Evolutionary conservation across 2,888 invertebrate species (phyloP), one percentile per base, ranked within the genome.

Genomic region (Himalopsyche japonica): DNA sequence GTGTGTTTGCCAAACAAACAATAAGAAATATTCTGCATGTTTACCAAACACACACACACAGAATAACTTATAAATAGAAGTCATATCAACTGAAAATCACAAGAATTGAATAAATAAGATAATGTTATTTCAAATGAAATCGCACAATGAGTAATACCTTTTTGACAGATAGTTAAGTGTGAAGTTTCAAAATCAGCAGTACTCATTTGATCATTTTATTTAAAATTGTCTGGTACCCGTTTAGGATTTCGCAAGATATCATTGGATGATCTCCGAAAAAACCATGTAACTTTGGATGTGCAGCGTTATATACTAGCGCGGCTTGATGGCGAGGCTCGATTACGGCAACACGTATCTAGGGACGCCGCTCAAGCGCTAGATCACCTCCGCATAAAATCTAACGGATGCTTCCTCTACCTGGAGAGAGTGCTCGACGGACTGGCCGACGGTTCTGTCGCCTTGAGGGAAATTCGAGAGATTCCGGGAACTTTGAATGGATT

Each of bases 291-390:
- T 0, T 95, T 98, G 6, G 99, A 99, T 90, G 98, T 98, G 0
- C 98, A 99, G 90, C 96, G 98, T 88, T 99, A 98, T 89, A 98
- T 99, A 85, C 93, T 98, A 15, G 96, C 96, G 3, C 92, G 98
- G 0, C 91, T 99, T 49, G 98, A 98, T 89, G 95, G 96, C 12
- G 98, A 98, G 89, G 97, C 97, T 27, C 94, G 96, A 37, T 93
- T 98, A 10, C 93, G 97, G 49, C 97, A 97, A 86, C 97, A 98
- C 88, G 95, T 98, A 86, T 97, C 97, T 70, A 93, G 96, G 83
- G 97, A 97, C 89, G 98, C 98, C 0, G 98, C 98, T 0, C 98
- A 98, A 87, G 98, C 98, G 90, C 91, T 99, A 3, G 98, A 99
- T 90, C 98, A 98, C 89, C 92, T 99, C 64, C 96, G 98, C 89